Percentiles rank a stretch among this genome's conserved stretches.
Conservation (phyloP, 2,113 vertebrate species). For the Entelurus aequoreus region DNA sequence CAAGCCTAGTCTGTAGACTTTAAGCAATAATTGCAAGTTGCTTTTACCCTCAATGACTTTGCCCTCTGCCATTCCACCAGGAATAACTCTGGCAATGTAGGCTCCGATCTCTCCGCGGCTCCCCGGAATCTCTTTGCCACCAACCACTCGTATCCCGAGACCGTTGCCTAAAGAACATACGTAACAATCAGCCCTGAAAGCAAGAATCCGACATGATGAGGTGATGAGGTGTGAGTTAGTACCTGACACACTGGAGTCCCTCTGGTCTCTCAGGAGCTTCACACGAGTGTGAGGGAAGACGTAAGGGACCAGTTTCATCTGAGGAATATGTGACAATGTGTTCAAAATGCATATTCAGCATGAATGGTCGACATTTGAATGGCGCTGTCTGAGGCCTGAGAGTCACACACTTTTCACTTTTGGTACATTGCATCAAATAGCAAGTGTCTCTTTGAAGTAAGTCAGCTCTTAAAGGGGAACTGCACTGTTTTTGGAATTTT, state of each 20-base stretch:
- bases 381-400: no score
- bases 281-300: constrained; percentile 85
- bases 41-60: constrained; percentile 88
- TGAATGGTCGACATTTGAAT: not conserved
- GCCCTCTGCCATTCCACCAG: constrained; percentile 86
- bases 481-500: no score
- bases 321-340: constrained; percentile 17
- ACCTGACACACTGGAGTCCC: constrained; percentile 95
- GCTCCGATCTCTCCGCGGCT: constrained; percentile 88
- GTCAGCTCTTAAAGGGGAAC: no score
- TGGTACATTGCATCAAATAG: no score
- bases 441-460: no score
- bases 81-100: constrained; percentile 89
- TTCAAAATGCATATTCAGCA: not conserved
- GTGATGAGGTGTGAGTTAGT: constrained; percentile 24
- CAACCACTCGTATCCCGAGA: constrained; percentile 89
- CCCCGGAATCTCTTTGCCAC: constrained; percentile 94
- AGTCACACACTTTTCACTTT: no score
- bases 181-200: not conserved
- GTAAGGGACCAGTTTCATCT: constrained; percentile 88
- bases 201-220: no score
- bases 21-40: no score
- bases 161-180: constrained; percentile 78
- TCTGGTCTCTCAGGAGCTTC: constrained; percentile 85
- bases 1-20: no score